Percentiles rank a stretch among this genome's conserved stretches.
These are phyloP conservation scores for Ceriagrion tenellum DNA, from an alignment of 2,888 invertebrate species.

Conservation along the genomic window DNA sequence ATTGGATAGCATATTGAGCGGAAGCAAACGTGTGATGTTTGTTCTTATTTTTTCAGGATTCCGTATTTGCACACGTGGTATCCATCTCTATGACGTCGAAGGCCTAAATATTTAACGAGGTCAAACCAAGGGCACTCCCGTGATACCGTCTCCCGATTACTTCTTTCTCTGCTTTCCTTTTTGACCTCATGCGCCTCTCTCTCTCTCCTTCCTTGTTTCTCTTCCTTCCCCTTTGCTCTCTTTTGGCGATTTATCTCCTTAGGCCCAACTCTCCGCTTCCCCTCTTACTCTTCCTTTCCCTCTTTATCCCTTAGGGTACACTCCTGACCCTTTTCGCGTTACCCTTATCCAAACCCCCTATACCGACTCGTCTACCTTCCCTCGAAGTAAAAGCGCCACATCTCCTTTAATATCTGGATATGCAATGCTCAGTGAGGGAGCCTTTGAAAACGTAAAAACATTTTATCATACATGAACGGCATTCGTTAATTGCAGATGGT, in stretches of 20 bases:
- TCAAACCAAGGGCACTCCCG: not conserved
- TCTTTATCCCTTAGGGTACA: not conserved
- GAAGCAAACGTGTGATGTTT: no score
- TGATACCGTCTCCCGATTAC: not conserved
- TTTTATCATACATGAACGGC: no score
- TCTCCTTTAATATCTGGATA: not conserved
- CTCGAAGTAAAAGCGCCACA: not conserved
- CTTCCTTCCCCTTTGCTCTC: not conserved
- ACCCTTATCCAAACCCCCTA: not conserved
- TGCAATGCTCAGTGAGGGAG: no score
- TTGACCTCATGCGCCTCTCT: not conserved
- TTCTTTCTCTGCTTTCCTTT: not conserved
- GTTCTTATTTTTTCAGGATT: not conserved
- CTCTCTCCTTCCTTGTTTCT: not conserved
- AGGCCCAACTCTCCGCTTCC: not conserved
- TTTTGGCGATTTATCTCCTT: not conserved
- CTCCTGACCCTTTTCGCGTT: not conserved
- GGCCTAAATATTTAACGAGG: conserved; percentile 38
- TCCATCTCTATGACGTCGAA: not conserved
- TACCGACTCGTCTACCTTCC: not conserved
- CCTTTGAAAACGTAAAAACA: no score
- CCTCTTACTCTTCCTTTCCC: not conserved
- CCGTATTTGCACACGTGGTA: not conserved
- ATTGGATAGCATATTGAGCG: no score
- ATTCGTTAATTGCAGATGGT: no score